Evolutionary conservation across 2,888 invertebrate genomes (phyloP).

Genomic region (Perizoma flavofasciatum): DNA sequence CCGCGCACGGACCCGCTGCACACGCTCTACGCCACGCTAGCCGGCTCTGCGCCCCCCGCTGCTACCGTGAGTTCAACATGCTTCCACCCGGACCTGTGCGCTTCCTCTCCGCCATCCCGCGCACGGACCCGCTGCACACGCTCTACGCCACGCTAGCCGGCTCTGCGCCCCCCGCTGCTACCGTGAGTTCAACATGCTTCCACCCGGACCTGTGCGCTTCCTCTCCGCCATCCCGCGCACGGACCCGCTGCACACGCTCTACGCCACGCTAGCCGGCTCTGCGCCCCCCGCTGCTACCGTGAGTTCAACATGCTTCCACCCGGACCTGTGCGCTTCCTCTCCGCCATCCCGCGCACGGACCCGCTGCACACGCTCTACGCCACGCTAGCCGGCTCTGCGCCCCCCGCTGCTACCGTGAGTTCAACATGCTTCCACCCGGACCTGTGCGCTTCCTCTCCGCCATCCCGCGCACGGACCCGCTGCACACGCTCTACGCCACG

Average conservation of each 20-base stretch:
- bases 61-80: conserved; percentile 57
- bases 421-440: too few relatives aligned
- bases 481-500: conserved; percentile 97
- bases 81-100: too few relatives aligned
- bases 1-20: conserved; percentile 94
- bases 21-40: conserved; percentile 96
- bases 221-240: conserved; percentile 91
- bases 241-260: conserved; percentile 97
- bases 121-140: conserved; percentile 95
- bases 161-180: conserved; percentile 88
- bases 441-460: conserved; percentile 95
- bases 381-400: conserved; percentile 92
- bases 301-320: too few relatives aligned
- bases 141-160: conserved; percentile 95
- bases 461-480: conserved; percentile 91
- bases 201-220: too few relatives aligned
- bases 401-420: conserved; percentile 81
- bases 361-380: conserved; percentile 97
- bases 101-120: conserved; percentile 92
- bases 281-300: conserved; percentile 85
- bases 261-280: conserved; percentile 94
- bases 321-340: conserved; percentile 95
- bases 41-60: conserved; percentile 90
- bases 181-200: conserved; percentile 44
- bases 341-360: conserved; percentile 91